Evolutionary conservation across 2,797 vertebrate genomes (phyloP), one percentile per base, ranked within the genome.

Genomic region (Clarias fuscus): DNA sequence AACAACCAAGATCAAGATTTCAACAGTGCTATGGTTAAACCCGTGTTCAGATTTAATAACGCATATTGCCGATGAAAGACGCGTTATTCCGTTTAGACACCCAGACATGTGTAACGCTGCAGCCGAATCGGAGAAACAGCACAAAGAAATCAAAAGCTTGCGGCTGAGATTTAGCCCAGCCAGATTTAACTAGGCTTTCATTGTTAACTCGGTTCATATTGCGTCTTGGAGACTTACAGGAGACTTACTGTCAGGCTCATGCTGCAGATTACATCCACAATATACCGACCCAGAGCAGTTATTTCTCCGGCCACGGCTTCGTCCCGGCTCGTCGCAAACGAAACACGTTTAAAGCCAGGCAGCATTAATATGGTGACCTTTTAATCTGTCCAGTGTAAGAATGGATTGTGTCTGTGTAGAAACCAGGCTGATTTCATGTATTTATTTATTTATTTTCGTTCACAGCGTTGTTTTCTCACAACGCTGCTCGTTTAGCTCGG

Each of bases 131-230:
- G 22, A n/a, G 72, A 59, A 61, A 4, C 4, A 37, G 30, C 76
- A 3, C 76, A 37, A 37, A 61, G 56, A 61, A 61, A 37, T 33
- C 27, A 13, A 13, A 53, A 59, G 75, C 73, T 76, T 30, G 53
- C 58, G 27, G n/a, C 4, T 53, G 18, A 37, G 76, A 61, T 61
- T 18, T 11, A 37, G 75, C 18, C 27, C 27, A 24, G 56, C 61
- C 76, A 78, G 56, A 61, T 78, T 61, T 24, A 78, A 33, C 76
- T 3, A 1, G 27, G 76, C 56, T 78, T 78, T 78, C 18, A 61
- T 78, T 30, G 17, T 59, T 22, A 77, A 77, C 76, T 33, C 8
- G 2, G 17, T 59, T 61, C 56, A 7, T 61, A 59, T 78, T 27
- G 18, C 30, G 37, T 78, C 56, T 61, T 14, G 10, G 10, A 78